Percentiles rank a stretch among this genome's conserved stretches.
Evolutionary conservation across 2,888 invertebrate genomes (phyloP).

Genomic region (Vesta saturnalis): DNA sequence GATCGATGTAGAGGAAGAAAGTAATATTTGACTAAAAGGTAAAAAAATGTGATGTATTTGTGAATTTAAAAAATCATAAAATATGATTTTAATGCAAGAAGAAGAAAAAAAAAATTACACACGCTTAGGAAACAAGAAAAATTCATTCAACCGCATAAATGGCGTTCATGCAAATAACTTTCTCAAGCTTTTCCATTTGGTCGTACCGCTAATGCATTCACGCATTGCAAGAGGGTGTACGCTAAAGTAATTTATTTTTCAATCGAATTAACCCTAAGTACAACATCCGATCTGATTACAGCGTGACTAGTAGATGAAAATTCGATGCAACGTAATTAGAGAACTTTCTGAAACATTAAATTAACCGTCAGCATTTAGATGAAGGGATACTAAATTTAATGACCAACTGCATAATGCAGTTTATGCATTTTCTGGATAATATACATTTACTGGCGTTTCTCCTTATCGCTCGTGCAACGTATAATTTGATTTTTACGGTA

Average conservation of each 20-base stretch:
- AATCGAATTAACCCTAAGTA: slow-evolving; percentile 46
- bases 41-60: too few species aligned
- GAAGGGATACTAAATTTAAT: slow-evolving; percentile 16
- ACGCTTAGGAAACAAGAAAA: neutral
- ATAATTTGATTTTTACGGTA: neutral
- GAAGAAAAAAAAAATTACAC: neutral
- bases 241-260: slow-evolving; percentile 46
- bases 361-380: neutral
- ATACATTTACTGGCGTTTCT: too few species aligned
- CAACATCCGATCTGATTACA: slow-evolving; percentile 40
- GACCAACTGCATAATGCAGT: neutral
- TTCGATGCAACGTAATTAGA: slow-evolving; percentile 36
- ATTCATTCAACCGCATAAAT: slow-evolving; percentile 20
- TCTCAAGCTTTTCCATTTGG: slow-evolving; percentile 22
- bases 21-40: too few species aligned
- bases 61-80: too few species aligned
- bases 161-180: slow-evolving; percentile 29
- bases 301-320: slow-evolving; percentile 33
- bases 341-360: slow-evolving; percentile 24
- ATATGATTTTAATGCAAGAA: too few species aligned
- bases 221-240: slow-evolving; percentile 26
- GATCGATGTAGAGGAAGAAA: too few species aligned
- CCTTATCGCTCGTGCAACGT: too few species aligned
- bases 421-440: slow-evolving; percentile 2
- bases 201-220: slow-evolving; percentile 37